Conservation (phyloP, 2,797 vertebrate species). For the Liasis olivaceus region DNA sequence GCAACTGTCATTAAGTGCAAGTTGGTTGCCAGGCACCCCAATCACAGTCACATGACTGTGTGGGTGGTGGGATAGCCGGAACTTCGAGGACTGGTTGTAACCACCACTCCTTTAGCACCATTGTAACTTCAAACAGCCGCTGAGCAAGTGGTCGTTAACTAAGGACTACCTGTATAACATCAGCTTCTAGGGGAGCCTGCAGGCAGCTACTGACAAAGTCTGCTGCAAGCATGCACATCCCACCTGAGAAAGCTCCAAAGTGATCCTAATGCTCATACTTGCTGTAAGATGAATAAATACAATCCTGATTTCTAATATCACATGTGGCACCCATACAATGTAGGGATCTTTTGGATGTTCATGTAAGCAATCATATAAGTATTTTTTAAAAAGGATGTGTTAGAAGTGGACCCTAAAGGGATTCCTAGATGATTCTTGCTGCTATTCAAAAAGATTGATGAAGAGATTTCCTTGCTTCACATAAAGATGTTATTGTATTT, state of each 20-base stretch:
- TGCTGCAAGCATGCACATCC: not conserved
- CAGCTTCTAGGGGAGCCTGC: not conserved
- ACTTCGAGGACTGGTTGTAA: not conserved
- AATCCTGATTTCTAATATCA: not conserved
- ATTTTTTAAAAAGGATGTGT: not conserved
- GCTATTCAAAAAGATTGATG: not conserved
- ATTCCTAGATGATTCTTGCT: not conserved
- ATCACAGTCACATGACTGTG: not conserved
- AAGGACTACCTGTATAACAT: not conserved
- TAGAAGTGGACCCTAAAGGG: not conserved
- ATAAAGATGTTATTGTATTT: not conserved
- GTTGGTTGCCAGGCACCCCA: not conserved
- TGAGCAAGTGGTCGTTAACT: not conserved
- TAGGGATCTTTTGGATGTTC: not conserved
- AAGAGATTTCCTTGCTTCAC: not conserved
- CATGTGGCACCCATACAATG: not conserved
- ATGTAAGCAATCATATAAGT: not conserved
- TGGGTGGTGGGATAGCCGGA: not conserved
- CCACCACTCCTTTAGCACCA: not conserved
- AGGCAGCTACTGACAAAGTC: not conserved
- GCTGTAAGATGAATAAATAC: not conserved
- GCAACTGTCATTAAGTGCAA: not conserved
- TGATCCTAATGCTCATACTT: not conserved
- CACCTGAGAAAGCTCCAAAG: not conserved
- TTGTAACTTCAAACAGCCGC: not conserved